Conservation (phyloP, 2,888 invertebrate species). For the Himalopsyche kuldschensis region DNA sequence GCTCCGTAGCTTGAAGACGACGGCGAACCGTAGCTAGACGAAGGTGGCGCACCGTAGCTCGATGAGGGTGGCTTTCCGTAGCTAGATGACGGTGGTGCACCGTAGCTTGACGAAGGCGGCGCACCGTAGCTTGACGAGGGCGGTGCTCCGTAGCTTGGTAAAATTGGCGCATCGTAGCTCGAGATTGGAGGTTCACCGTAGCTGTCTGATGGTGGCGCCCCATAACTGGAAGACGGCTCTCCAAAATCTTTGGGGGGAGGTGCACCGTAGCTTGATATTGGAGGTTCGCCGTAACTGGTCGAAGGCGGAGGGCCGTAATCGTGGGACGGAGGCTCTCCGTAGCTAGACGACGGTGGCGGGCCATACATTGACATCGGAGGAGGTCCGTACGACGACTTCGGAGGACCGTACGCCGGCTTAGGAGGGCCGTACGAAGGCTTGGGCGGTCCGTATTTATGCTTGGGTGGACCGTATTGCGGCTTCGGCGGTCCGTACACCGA, state of each 20-base stretch:
- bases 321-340: slow-evolving; percentile 31
- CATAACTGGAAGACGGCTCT: slow-evolving; percentile 41
- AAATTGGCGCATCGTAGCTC: slow-evolving; percentile 35
- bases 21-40: slow-evolving; percentile 37
- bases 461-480: slow-evolving; percentile 42
- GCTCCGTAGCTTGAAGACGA: slow-evolving; percentile 21
- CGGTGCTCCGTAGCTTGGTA: slow-evolving; percentile 36
- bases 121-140: slow-evolving; percentile 39
- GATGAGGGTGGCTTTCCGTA: slow-evolving; percentile 33
- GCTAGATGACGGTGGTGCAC: slow-evolving; percentile 23
- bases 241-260: slow-evolving; percentile 17
- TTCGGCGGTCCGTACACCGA: slow-evolving; percentile 35
- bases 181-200: slow-evolving; percentile 41
- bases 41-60: slow-evolving; percentile 35
- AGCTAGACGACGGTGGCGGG: slow-evolving; percentile 25
- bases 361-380: slow-evolving; percentile 18
- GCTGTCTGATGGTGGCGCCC: slow-evolving; percentile 43
- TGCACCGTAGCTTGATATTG: slow-evolving; percentile 31
- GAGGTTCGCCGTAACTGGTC: slow-evolving; percentile 31
- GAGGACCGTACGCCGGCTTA: slow-evolving; percentile 35
- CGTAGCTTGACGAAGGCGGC: slow-evolving; percentile 35
- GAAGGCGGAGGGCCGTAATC: slow-evolving; percentile 34
- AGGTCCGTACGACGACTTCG: slow-evolving; percentile 26
- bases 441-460: slow-evolving; percentile 32
- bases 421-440: slow-evolving; percentile 31